A percentile compares a stretch with the other conserved stretches of the same genome.
Evolutionary conservation across 2,888 invertebrate species (phyloP).

Genomic region (Drosophila meridionalis): DNA sequence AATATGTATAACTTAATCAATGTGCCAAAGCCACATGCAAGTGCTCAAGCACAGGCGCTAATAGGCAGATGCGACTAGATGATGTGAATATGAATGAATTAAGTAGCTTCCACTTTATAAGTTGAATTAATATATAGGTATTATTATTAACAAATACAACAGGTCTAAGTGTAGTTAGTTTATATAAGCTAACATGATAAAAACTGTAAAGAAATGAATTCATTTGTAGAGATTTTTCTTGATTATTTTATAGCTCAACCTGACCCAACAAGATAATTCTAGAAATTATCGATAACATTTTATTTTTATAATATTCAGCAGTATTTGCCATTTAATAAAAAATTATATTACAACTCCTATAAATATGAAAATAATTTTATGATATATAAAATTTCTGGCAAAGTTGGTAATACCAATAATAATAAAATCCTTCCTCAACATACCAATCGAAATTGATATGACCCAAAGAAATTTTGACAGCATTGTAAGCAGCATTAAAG

Average conservation of each 20-base stretch:
- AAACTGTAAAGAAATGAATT: no score
- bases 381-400: no score
- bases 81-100: no score
- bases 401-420: no score
- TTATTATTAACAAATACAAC: neutral
- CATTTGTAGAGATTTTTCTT: no score
- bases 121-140: neutral
- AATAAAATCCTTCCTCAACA: neutral
- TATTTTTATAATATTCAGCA: neutral
- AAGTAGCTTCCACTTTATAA: neutral
- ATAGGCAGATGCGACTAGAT: conserved; percentile 19
- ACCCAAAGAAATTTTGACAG: neutral
- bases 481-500: neutral
- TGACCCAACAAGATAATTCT: neutral
- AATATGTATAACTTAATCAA: conserved; percentile 60
- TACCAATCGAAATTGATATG: neutral
- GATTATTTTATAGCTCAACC: no score
- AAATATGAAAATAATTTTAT: neutral
- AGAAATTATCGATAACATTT: neutral
- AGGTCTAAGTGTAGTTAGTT: neutral
- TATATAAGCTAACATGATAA: neutral
- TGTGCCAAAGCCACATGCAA: conserved; percentile 29
- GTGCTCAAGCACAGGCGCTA: conserved; percentile 15
- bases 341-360: neutral
- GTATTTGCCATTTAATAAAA: neutral